phyloP scores from a whole-genome alignment of 1,140 invertebrate species.

The Branchinecta lynchi region DNA sequence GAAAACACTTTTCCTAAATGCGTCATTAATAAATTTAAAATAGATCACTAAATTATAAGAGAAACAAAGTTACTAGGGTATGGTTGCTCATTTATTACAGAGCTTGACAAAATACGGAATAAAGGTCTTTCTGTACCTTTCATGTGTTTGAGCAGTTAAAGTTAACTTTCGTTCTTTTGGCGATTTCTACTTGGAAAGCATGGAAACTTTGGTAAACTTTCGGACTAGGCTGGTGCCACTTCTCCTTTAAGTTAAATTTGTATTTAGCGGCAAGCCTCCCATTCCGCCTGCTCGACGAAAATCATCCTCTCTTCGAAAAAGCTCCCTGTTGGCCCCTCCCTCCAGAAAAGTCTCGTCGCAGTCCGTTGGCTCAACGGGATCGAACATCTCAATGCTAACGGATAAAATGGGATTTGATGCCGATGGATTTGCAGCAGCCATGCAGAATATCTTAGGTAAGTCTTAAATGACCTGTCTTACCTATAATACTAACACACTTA shows the following conservation, averaged over 20 bases:
- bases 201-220: too few species aligned
- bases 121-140: too few species aligned
- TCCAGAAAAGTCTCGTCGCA: slow-evolving; percentile 24
- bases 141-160: too few species aligned
- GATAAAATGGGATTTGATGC: slow-evolving; percentile 52
- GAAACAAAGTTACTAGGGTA: too few species aligned
- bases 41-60: too few species aligned
- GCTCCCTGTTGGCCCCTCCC: slow-evolving; percentile 10
- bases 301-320: not conserved
- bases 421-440: slow-evolving; percentile 50
- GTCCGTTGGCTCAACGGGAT: slow-evolving; percentile 22
- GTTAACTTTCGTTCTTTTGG: too few species aligned
- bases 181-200: too few species aligned
- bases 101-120: too few species aligned
- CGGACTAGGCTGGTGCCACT: too few species aligned
- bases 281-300: slow-evolving; percentile 15
- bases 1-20: too few species aligned
- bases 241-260: not conserved
- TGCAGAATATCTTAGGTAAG: slow-evolving; percentile 51
- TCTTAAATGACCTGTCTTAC: not conserved
- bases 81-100: too few species aligned
- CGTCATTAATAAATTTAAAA: too few species aligned
- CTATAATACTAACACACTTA: slow-evolving; percentile 11
- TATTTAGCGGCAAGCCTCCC: slow-evolving; percentile 22
- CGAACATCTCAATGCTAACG: slow-evolving; percentile 25